Percentiles rank a stretch among this genome's conserved stretches.
Evolutionary conservation across 2,888 invertebrate species (phyloP).

Genomic region (Heteromurus nitidus): DNA sequence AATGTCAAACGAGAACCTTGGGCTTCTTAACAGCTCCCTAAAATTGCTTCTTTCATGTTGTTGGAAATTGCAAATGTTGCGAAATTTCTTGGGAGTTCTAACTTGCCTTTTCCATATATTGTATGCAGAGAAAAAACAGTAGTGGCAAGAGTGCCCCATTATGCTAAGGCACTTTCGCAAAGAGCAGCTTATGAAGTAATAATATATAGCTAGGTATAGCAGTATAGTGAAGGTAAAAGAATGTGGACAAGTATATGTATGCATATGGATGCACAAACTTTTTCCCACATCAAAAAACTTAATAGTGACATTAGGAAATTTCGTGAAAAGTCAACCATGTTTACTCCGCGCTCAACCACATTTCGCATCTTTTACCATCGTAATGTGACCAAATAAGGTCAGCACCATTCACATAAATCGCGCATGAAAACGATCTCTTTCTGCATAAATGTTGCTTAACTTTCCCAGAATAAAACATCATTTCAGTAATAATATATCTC

Average conservation of each 20-base stretch:
- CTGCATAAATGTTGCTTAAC: too few species aligned
- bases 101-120: not conserved
- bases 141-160: not conserved
- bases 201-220: not conserved
- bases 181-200: not conserved
- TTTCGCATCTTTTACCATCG: constrained; percentile 16
- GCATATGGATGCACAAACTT: not conserved
- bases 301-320: constrained; percentile 25
- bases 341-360: not conserved
- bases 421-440: constrained; percentile 8
- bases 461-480: too few species aligned
- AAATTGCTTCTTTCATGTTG: constrained; percentile 23
- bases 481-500: too few species aligned
- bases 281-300: constrained; percentile 16
- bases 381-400: constrained; percentile 51
- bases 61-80: constrained; percentile 39
- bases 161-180: not conserved
- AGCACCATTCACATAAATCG: constrained; percentile 25
- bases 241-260: constrained; percentile 8
- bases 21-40: constrained; percentile 13
- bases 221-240: too few species aligned
- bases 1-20: constrained; percentile 25
- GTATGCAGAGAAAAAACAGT: not conserved
- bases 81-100: constrained; percentile 3
- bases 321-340: not conserved